Base-by-base conservation (phyloP, 92 coral and sea anemone genomes). In the Parazoanthus darwini region DNA sequence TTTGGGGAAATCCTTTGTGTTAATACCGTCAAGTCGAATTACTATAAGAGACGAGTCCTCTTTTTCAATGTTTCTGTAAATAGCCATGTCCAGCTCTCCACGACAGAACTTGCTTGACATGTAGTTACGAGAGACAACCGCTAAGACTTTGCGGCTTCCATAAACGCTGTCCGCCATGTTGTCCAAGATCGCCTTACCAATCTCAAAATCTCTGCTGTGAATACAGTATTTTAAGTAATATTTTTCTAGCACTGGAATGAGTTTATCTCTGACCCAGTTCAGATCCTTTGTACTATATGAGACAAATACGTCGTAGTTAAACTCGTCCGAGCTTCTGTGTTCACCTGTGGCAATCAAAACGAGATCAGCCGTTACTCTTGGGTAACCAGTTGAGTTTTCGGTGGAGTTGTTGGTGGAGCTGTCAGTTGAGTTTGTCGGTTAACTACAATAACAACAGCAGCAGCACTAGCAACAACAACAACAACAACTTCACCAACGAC, bases 91-190 rank as follows among this genome's bases (percentile, higher is more conserved):
- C 26, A 84, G 67, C 8, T 84, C 87, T 7, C 78, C 66, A 20
- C 79, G 87, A 73, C 87, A 84, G 26, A 70, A 84, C 68, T 84
- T 84, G 79, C 87, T 84, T 0, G 87, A 84, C 65, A 84, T 70
- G 48, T 84, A 84, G 67, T 84, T 84, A 46, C 66, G 77, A 3
- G 87, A 84, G 46, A 84, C 48, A 70, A 84, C 74, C 18, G 84
- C 81, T 22, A 86, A 46, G 39, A 86, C 89, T 65, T 86, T 86
- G 9, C 89, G 82, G 29, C 89, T 86, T 76, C 72, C 81, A 54
- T 86, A 86, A 51, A 86, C 89, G 39, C 89, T 86, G 73, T 86
- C 89, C 26, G 89, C 89, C 89, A 86, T 86, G 89, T 86, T 86
- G 39, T 86, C 89, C 22, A 86, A 50, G 46, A 86, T 86, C 29